A percentile compares a stretch with the other conserved stretches of the same genome.
Conservation (phyloP, 1,140 invertebrate genomes). For the Drosophila carrolli region DNA sequence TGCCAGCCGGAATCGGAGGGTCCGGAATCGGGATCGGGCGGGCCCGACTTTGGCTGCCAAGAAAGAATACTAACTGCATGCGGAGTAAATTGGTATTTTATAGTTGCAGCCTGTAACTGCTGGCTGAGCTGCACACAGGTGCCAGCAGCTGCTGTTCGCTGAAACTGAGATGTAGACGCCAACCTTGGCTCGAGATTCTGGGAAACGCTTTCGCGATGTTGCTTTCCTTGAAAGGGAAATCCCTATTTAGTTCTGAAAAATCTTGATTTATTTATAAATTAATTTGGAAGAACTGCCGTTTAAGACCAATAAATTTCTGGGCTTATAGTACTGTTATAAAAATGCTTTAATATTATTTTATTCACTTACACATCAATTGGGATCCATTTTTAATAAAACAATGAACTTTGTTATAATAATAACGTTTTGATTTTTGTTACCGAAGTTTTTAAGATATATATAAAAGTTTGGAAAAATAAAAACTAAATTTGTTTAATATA, state of each 20-base stretch:
- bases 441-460: no score
- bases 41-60: constrained; percentile 55
- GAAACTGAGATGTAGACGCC: constrained; percentile 26
- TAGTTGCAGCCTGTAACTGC: constrained; percentile 63
- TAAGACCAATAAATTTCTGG: no score
- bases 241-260: background rate
- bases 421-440: no score
- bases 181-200: constrained; percentile 5
- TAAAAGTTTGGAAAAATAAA: no score
- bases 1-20: constrained; percentile 33
- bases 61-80: constrained; percentile 72
- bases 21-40: constrained; percentile 2
- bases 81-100: constrained; percentile 79
- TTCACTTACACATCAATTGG: no score
- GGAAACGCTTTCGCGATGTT: constrained; percentile 5
- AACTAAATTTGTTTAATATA: no score
- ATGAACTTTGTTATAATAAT: no score
- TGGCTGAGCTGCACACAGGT: constrained; percentile 53
- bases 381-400: no score
- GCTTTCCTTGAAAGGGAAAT: background rate
- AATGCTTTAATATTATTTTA: no score
- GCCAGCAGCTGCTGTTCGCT: constrained; percentile 42
- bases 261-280: no score
- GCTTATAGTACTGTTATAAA: no score
- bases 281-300: no score